Conservation (phyloP, 2,113 vertebrate genomes). For the Odontophorus gujanensis region DNA sequence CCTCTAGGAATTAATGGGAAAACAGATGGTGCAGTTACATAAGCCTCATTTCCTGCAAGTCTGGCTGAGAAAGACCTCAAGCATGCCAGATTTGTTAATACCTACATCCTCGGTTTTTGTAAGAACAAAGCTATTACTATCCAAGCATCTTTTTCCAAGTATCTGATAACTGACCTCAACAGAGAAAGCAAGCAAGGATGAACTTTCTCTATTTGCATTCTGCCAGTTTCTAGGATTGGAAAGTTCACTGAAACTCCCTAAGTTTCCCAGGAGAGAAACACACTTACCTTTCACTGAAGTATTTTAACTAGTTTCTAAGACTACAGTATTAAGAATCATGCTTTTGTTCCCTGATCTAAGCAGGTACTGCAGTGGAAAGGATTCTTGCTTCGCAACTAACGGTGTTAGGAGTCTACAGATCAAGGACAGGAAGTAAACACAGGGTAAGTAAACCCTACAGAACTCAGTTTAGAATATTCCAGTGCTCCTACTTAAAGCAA, state of each 20-base stretch:
- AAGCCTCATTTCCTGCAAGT: slow-evolving; percentile 33
- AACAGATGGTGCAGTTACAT: slow-evolving; percentile 67
- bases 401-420: not conserved
- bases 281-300: not conserved
- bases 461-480: not conserved
- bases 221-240: not conserved
- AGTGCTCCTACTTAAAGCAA: not conserved
- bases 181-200: not conserved
- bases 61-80: slow-evolving; percentile 36
- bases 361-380: too few species aligned
- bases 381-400: not conserved
- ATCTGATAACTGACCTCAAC: not conserved
- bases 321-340: not conserved
- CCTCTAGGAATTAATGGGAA: slow-evolving; percentile 15
- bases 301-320: not conserved
- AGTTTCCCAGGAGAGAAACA: not conserved
- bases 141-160: not conserved
- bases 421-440: not conserved
- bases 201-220: not conserved
- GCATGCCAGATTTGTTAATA: not conserved
- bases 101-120: not conserved
- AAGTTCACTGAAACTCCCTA: accelerated
- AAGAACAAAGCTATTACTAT: not conserved
- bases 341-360: not conserved
- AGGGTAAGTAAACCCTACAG: not conserved